Conservation (phyloP, 2,113 vertebrate species). For the Cygnus buccinator region DNA sequence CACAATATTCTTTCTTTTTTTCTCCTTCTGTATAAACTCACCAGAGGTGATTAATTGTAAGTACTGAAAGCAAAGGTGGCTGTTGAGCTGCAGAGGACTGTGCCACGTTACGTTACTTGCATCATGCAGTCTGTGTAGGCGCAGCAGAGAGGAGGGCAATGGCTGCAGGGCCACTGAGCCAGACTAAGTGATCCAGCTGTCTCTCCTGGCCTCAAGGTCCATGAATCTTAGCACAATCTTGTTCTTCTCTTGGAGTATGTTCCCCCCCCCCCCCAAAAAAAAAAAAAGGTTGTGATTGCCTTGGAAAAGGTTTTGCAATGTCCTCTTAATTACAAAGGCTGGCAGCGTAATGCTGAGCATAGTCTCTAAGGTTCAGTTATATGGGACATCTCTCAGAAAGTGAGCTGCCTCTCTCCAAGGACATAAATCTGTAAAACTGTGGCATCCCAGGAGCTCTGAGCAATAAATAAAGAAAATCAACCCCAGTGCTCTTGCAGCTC, state of each 20-base stretch:
- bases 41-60: not conserved
- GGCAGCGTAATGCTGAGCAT: not conserved
- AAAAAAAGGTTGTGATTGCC: not conserved
- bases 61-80: not conserved
- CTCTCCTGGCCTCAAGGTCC: not conserved
- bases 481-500: not conserved
- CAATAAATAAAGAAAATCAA: conserved; percentile 20
- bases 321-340: not conserved
- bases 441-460: not conserved
- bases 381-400: not conserved
- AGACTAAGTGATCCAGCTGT: not conserved
- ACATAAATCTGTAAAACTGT: not conserved
- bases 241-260: not conserved
- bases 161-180: not conserved
- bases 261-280: too few species aligned
- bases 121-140: fast-evolving
- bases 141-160: not conserved
- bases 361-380: not conserved
- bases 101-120: not conserved
- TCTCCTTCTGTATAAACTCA: not conserved
- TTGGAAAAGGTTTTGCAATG: not conserved
- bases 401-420: not conserved
- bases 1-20: not conserved
- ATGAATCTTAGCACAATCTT: not conserved
- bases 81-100: not conserved